Evolutionary conservation across 1,140 invertebrate species (phyloP).

Genomic region (Trypoxylus dichotomus): DNA sequence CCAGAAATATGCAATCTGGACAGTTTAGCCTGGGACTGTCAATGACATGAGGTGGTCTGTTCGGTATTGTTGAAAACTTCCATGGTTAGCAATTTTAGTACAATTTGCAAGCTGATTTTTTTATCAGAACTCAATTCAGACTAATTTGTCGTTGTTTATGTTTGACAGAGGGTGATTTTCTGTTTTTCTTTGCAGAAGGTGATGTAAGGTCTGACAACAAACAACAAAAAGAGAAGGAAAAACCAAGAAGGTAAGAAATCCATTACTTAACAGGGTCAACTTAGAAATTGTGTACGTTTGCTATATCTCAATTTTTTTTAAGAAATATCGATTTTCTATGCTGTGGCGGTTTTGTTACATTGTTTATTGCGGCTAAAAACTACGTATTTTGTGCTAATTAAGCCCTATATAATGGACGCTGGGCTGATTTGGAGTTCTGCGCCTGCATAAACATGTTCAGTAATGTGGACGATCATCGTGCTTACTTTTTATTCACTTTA

Average conservation of each 20-base stretch:
- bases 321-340: no score
- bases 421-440: no score
- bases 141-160: slow-evolving; percentile 59
- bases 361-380: no score
- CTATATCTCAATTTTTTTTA: no score
- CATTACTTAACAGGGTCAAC: no score
- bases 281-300: no score
- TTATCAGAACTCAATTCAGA: slow-evolving; percentile 63
- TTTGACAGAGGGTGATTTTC: slow-evolving; percentile 17
- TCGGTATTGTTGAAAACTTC: slow-evolving; percentile 57
- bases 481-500: no score
- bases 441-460: no score
- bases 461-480: no score
- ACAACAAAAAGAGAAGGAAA: slow-evolving; percentile 25
- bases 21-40: slow-evolving; percentile 44
- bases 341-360: no score
- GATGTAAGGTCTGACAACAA: slow-evolving; percentile 28
- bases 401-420: no score
- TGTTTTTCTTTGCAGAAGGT: slow-evolving; percentile 19
- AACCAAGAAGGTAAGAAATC: slow-evolving; percentile 28
- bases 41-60: slow-evolving; percentile 42
- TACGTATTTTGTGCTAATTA: no score
- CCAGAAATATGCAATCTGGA: slow-evolving; percentile 56
- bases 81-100: slow-evolving; percentile 60
- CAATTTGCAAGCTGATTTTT: slow-evolving; percentile 58